Evolutionary conservation across 2,888 invertebrate genomes (phyloP), one percentile per base, ranked within the genome.

Genomic region (Pollenia labialis): DNA sequence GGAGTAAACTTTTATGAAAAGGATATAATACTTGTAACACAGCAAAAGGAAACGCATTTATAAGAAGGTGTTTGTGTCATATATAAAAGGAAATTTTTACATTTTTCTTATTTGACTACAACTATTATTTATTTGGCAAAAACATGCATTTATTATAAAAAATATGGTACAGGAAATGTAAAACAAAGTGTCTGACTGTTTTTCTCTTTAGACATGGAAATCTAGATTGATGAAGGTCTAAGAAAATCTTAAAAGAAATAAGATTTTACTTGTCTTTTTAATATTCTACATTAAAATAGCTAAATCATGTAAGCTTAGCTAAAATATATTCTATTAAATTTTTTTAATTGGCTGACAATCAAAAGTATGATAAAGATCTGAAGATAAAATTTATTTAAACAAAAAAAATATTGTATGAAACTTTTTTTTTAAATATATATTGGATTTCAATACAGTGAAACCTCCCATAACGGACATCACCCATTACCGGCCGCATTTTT

Each of bases 81-180:
- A 16, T 42, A 42, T 2, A 60, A 10, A 7, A 46, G n/a, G 32
- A 46, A 14, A 42, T 16, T 50, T 50, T 46, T 2, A n/a, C 14
- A 16, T 74, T 42, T 60, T 32, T n/a, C 54, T 54, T 48, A 46
- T 56, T 72, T 50, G n/a, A 8, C 40, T 40, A 40, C 14, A 60
- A 44, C 3, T 40, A 40, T 58, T 48, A 44, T 16, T 42, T 46
- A 32, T 32, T 50, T 40, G 23, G 50, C 40, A 46, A 48, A 71
- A 66, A 69, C 18, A n/a, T 40, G 23, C 46, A 80, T 83, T 56
- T 44, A 60, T 56, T 82, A 76, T 48, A 60, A 60, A 72, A 79
- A 79, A 50, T 72, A 46, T 18, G 11, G 6, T 50, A 46, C 18
- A 48, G 71, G 71, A 76, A 54, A 77, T 56, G 62, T 54, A n/a